Percentiles rank a stretch among this genome's conserved stretches.
Conservation (phyloP, 2,113 vertebrate species). For the Pyxicephalus adspersus region DNA sequence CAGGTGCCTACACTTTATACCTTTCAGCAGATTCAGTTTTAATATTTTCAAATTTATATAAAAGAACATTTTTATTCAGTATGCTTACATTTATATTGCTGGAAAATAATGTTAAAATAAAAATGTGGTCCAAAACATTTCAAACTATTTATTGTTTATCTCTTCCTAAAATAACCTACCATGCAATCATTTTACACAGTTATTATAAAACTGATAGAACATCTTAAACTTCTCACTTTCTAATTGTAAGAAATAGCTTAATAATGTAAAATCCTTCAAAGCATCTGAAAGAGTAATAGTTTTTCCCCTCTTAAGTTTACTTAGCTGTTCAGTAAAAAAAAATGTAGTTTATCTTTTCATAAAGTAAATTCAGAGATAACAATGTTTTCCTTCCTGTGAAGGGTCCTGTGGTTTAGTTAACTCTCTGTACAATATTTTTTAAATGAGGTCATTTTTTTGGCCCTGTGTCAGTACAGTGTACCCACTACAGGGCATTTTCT, state of each 20-base stretch:
- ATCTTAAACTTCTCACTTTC: neutral
- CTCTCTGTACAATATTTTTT: conserved; percentile 25
- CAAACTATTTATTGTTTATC: neutral
- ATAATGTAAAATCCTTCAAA: conserved; percentile 23
- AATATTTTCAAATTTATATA: too few species aligned
- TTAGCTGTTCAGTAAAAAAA: conserved; percentile 49
- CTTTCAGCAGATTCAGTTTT: too few species aligned
- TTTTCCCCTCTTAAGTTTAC: conserved; percentile 48
- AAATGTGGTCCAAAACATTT: neutral
- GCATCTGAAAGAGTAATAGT: conserved; percentile 26
- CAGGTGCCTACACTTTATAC: too few species aligned
- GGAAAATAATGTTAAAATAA: too few species aligned
- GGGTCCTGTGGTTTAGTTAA: conserved; percentile 15
- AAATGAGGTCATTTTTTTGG: conserved; percentile 32
- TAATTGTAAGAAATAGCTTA: neutral
- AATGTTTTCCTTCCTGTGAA: conserved; percentile 49
- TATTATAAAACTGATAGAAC: neutral
- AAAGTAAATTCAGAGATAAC: conserved; percentile 50
- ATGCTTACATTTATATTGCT: too few species aligned
- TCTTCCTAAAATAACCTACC: neutral
- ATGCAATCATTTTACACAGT: conserved; percentile 5
- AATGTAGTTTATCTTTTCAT: conserved; percentile 44
- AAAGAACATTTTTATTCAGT: too few species aligned
- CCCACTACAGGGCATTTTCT: neutral
- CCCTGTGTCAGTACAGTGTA: neutral